phyloP scores from a whole-genome alignment of 2,797 vertebrate species.

The Thalassophryne amazonica region DNA sequence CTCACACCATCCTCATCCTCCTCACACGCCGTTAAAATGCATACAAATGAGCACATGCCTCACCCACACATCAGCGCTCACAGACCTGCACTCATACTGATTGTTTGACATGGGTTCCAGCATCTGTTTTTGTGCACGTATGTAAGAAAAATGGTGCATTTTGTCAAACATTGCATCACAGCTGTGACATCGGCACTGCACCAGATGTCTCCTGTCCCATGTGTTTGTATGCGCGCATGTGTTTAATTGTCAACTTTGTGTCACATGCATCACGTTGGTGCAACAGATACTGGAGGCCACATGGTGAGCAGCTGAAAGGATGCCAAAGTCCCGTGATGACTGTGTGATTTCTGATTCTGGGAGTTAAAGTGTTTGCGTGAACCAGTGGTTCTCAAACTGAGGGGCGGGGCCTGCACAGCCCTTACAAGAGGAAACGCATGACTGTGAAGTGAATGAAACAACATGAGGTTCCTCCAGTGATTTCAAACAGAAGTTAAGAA shows the following conservation, averaged over 20 bases:
- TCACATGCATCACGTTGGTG: conserved; percentile 61
- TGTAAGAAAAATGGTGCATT: conserved; percentile 21
- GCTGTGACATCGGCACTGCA: conserved; percentile 5
- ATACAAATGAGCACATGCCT: conserved; percentile 26
- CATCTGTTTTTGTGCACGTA: background rate
- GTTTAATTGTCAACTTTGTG: conserved; percentile 54
- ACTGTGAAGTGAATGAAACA: too few relatives aligned
- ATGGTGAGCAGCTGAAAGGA: conserved; percentile 48
- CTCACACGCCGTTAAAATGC: conserved; percentile 17
- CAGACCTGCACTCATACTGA: background rate
- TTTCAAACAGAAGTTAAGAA: too few relatives aligned
- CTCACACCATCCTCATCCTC: conserved; percentile 24
- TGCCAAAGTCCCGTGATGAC: conserved; percentile 26
- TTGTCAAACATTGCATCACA: conserved; percentile 43
- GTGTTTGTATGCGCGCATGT: conserved; percentile 21
- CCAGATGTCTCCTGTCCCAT: conserved; percentile 63
- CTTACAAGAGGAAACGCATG: too few relatives aligned
- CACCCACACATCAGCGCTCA: background rate
- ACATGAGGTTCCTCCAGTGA: too few relatives aligned
- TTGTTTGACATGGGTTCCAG: background rate
- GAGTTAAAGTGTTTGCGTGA: conserved; percentile 7
- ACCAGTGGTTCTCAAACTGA: too few relatives aligned
- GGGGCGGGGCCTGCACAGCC: too few relatives aligned
- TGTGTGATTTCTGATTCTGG: conserved; percentile 32
- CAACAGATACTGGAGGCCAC: conserved; percentile 29